phyloP scores from a whole-genome alignment of 2,797 vertebrate genomes.

The Esox lucius region DNA sequence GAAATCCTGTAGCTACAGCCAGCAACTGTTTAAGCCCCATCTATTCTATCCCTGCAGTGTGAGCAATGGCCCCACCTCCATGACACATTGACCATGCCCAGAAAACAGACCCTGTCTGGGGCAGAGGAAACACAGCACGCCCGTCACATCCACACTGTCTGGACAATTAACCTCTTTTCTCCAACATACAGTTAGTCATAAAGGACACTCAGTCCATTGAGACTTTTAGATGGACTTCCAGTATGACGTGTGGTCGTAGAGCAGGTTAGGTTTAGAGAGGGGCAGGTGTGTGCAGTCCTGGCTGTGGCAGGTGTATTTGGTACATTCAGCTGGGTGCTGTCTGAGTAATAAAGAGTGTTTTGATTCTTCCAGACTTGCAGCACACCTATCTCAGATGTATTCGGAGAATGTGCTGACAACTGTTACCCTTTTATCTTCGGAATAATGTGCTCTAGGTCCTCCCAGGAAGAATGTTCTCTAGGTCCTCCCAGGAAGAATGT shows the following conservation, averaged over 20 bases:
- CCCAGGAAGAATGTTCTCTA: background rate
- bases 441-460: background rate
- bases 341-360: slow-evolving; percentile 43
- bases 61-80: background rate
- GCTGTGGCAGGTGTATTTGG: too few relatives aligned
- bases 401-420: slow-evolving; percentile 22
- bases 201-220: slow-evolving; percentile 12
- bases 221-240: background rate
- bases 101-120: slow-evolving; percentile 24
- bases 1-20: background rate
- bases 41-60: too few relatives aligned
- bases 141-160: background rate
- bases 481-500: slow-evolving; percentile 1
- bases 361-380: slow-evolving; percentile 18
- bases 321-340: slow-evolving; percentile 13
- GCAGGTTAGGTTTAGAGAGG: slow-evolving; percentile 17
- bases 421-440: slow-evolving; percentile 27
- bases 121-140: background rate
- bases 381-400: slow-evolving; percentile 22
- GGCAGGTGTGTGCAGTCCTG: too few relatives aligned
- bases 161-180: background rate
- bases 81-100: slow-evolving; percentile 20
- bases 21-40: background rate
- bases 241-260: background rate
- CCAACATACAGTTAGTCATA: background rate